phyloP scores from a whole-genome alignment of 2,888 invertebrate genomes.

The Biston betularia region DNA sequence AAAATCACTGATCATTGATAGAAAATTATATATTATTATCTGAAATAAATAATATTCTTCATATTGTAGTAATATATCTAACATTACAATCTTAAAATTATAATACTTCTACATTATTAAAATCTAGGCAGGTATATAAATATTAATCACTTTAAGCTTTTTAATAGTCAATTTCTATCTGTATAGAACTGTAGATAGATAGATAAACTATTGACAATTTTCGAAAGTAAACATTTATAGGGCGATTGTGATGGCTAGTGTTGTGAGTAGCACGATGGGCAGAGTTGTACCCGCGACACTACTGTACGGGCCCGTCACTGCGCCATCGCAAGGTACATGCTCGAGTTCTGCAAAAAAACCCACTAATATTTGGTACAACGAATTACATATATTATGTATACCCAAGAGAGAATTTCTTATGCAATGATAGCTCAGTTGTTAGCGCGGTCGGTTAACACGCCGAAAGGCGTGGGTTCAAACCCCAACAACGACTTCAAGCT shows the following conservation, averaged over 20 bases:
- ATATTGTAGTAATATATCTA: conserved; percentile 14
- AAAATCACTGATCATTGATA: conserved; percentile 23
- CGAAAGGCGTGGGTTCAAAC: no score
- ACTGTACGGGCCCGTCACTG: conserved; percentile 82
- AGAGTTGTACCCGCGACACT: conserved; percentile 79
- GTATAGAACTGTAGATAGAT: conserved; percentile 7
- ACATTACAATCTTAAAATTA: conserved; percentile 20
- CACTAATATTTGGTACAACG: background rate
- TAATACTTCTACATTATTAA: conserved; percentile 39
- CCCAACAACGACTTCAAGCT: no score
- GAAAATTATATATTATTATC: conserved; percentile 35
- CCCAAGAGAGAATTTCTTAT: no score
- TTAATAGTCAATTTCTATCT: conserved; percentile 27
- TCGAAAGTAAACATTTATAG: conserved; percentile 59
- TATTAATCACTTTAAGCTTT: conserved; percentile 45
- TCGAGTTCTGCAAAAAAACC: conserved; percentile 72
- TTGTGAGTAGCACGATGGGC: conserved; percentile 73
- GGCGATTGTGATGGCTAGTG: conserved; percentile 77
- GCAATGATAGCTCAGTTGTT: no score
- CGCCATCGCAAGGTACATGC: conserved; percentile 80
- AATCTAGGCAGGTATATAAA: conserved; percentile 44
- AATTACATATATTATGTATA: background rate
- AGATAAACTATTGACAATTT: conserved; percentile 18
- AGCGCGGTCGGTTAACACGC: no score
- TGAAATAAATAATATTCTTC: conserved; percentile 31